These are phyloP conservation scores for Enchytraeus crypticus DNA, from an alignment of 2,888 invertebrate species.

Conservation along the genomic window DNA sequence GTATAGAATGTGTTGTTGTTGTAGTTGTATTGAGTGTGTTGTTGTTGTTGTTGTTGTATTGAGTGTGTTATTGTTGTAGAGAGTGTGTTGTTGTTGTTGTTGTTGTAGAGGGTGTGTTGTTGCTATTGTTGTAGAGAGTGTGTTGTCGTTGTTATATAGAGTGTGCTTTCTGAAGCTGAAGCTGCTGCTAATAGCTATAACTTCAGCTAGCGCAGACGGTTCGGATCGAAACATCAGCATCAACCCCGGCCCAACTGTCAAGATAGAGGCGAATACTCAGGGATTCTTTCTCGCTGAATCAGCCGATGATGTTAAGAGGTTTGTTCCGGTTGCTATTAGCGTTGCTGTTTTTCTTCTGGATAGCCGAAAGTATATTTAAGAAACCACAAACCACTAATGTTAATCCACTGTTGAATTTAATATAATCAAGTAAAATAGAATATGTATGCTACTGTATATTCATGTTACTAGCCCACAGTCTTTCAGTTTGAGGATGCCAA, in stretches of 20 bases:
- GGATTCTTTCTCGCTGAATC: constrained; percentile 99
- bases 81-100: no score
- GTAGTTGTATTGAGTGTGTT: no score
- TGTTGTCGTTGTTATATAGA: no score
- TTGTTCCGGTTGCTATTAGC: constrained; percentile 31
- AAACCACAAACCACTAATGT: neutral
- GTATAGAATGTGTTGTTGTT: no score
- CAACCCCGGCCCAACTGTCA: constrained; percentile 72
- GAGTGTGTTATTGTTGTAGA: no score
- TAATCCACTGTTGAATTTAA: neutral
- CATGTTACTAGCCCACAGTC: no score
- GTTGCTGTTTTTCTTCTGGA: neutral
- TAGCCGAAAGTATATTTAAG: neutral
- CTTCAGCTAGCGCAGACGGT: constrained; percentile 61
- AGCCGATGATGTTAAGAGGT: constrained; percentile 99
- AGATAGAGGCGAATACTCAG: constrained; percentile 95
- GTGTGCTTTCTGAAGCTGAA: constrained; percentile 97
- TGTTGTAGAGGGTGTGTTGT: no score
- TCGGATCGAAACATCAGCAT: constrained; percentile 94
- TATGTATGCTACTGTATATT: no score
- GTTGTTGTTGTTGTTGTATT: no score
- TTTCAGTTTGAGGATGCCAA: no score
- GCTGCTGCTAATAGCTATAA: constrained; percentile 89
- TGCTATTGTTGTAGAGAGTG: no score
- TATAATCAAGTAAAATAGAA: no score